These are phyloP conservation scores for Mesorhabditis spiculigera DNA, from an alignment of 2,888 invertebrate species.

Conservation along the genomic window DNA sequence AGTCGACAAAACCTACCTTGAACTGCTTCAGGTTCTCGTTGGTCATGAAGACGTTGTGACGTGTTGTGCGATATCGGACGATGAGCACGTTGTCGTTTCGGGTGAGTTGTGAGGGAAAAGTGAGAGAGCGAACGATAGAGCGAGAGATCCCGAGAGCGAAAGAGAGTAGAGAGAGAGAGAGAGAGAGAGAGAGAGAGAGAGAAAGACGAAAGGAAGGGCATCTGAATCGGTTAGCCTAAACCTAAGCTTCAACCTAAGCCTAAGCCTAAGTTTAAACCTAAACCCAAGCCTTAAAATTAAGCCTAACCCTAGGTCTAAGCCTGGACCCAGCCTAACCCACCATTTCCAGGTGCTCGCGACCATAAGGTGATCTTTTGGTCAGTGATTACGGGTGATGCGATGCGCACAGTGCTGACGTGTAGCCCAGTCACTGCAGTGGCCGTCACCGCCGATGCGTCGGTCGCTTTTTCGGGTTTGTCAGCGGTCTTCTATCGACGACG, in stretches of 20 bases:
- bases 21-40: constrained; percentile 72
- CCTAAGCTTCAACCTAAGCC: no score
- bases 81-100: constrained; percentile 75
- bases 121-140: background rate
- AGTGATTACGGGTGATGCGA: constrained; percentile 76
- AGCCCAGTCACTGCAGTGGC: constrained; percentile 58
- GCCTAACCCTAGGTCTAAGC: no score
- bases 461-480: constrained; percentile 61
- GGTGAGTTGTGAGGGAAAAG: constrained; percentile 62
- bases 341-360: constrained; percentile 61
- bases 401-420: constrained; percentile 66
- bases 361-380: constrained; percentile 87
- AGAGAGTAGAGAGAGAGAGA: no score
- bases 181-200: no score
- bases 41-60: constrained; percentile 82
- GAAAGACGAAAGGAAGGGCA: no score
- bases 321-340: background rate
- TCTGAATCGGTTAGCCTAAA: no score
- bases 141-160: no score
- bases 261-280: no score
- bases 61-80: constrained; percentile 75
- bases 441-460: constrained; percentile 61
- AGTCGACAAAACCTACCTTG: background rate
- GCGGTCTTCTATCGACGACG: background rate
- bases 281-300: no score